Evolutionary conservation across 2,113 vertebrate species (phyloP), one percentile per base, ranked within the genome.

Genomic region (Catharus minimus): DNA sequence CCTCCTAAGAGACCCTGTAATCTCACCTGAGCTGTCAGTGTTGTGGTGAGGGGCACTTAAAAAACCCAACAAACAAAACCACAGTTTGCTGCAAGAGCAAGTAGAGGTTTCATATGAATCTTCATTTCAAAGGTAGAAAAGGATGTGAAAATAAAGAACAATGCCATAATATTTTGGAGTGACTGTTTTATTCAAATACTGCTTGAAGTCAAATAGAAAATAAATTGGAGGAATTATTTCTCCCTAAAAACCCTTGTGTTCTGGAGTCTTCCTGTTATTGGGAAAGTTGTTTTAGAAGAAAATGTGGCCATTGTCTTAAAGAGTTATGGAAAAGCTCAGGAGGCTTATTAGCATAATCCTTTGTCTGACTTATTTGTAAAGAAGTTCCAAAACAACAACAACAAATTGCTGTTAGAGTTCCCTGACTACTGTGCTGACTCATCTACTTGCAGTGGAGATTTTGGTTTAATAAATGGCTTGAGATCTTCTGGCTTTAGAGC

Each of bases 1-100:
- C 88, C 79, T 91, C 92, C 73, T 87, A 36, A 86, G 89, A 69
- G 56, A 79, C 77, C 71, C 89, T 11, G 6, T 56, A 68, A 71
- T 68, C 69, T 82, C 96, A 94, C 62, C 27, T 82, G 84, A 81
- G 82, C 89, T 94, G 66, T 78, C 85, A 90, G 77, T 11, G 1
- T 26, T 36, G 46, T 2, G 7, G n/a, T 32, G 62, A 90, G 81
- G 49, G 28, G 30, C 1, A 3, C 61, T 53, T 36, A 23, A 38
- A 52, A 83, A 10, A 1, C 1, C 9, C 17, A 33, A 11, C 38
- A 52, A 60, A 39, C 33, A 50, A 32, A 66, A 7, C n/a, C 83
- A 44, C 57, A 83, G 49, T 41, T 89, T 87, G 61, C 47, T 86
- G 88, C 61, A 60, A 75, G 67, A 74, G 47, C 46, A 86, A 88